Conservation (phyloP, 1,140 invertebrate species). For the Solen grandis region DNA sequence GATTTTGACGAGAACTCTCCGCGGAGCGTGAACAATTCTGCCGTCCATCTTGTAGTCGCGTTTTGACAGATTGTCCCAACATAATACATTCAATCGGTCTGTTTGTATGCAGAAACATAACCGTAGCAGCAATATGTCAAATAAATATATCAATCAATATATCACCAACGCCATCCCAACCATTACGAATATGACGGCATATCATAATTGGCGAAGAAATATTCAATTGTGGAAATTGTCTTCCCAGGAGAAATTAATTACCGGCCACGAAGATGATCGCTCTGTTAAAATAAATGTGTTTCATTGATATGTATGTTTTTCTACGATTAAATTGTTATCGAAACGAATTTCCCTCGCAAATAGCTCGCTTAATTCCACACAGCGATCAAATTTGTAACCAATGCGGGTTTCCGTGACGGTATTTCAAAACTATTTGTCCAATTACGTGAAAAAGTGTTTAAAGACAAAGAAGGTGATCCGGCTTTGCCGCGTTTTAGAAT, state of each 20-base stretch:
- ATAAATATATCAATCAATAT: slow-evolving; percentile 54
- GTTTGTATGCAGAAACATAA: slow-evolving; percentile 31
- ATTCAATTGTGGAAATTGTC: slow-evolving; percentile 27
- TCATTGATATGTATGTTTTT: no score
- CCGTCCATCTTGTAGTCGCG: slow-evolving; percentile 2
- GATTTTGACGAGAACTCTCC: not conserved
- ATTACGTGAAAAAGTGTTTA: no score
- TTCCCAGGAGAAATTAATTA: slow-evolving; percentile 49
- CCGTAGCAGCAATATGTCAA: slow-evolving; percentile 44
- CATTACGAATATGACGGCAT: slow-evolving; percentile 28
- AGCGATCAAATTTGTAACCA: no score
- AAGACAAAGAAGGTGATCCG: no score
- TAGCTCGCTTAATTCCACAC: no score
- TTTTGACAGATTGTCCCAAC: slow-evolving; percentile 40
- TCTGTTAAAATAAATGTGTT: no score
- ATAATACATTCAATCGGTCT: slow-evolving; percentile 4
- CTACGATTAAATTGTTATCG: no score
- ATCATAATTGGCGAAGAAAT: slow-evolving; percentile 42
- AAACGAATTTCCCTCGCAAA: no score
- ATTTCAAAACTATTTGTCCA: no score
- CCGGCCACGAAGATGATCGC: not conserved
- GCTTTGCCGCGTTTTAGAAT: no score
- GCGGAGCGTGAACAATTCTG: not conserved
- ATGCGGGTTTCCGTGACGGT: no score
- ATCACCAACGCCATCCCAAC: slow-evolving; percentile 32